phyloP scores from a whole-genome alignment of 2,113 vertebrate genomes.

The Notechis scutatus region DNA sequence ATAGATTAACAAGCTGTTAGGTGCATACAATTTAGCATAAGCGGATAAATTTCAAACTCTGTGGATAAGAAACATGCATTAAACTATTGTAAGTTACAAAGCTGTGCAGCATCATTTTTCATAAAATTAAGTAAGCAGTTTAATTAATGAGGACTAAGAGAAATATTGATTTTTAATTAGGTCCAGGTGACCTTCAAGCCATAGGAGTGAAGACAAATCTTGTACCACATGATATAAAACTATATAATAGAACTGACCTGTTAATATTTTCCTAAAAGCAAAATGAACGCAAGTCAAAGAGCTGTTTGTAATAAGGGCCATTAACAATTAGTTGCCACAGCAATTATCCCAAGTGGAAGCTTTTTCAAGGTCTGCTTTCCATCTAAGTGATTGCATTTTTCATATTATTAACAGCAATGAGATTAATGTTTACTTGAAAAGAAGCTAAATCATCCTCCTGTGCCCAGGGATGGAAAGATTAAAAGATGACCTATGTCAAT shows the following conservation, averaged over 20 bases:
- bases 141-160: not conserved
- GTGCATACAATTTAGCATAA: not conserved
- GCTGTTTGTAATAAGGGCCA: not conserved
- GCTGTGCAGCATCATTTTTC: not conserved
- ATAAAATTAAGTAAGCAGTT: not conserved
- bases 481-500: not conserved
- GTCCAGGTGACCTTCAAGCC: slow-evolving; percentile 12
- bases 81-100: not conserved
- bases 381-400: slow-evolving; percentile 16
- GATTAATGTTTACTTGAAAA: slow-evolving; percentile 11
- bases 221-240: not conserved
- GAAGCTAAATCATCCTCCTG: not conserved
- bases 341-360: slow-evolving; percentile 7
- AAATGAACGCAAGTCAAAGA: not conserved
- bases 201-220: not conserved
- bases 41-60: not conserved
- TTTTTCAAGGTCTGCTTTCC: slow-evolving; percentile 8
- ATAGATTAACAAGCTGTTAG: not conserved
- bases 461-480: not conserved
- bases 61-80: not conserved
- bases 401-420: slow-evolving; percentile 27
- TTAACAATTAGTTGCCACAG: not conserved
- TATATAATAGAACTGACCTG: not conserved
- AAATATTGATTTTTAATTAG: not conserved
- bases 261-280: slow-evolving; percentile 23